phyloP scores from a whole-genome alignment of 2,888 invertebrate species.

The Dasypolia templi region DNA sequence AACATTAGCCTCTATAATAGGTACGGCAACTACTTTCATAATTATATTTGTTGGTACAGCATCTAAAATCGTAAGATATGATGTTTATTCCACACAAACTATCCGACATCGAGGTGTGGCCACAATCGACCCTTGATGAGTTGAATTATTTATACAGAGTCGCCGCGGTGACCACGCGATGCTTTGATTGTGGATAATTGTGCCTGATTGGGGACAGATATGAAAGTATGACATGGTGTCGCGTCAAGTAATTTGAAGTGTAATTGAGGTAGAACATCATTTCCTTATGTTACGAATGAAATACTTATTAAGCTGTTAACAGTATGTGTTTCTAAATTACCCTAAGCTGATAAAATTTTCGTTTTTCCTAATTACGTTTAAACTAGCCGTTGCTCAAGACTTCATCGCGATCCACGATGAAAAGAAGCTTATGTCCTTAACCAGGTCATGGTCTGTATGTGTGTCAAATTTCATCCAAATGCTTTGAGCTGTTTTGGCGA shows the following conservation, averaged over 20 bases:
- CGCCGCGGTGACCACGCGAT: slow-evolving; percentile 69
- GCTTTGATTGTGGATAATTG: slow-evolving; percentile 27
- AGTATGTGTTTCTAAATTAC: background rate
- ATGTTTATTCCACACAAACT: slow-evolving; percentile 68
- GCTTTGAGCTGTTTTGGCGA: too few relatives aligned
- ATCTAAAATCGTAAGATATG: slow-evolving; percentile 49
- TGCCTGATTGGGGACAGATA: background rate
- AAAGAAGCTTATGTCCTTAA: too few relatives aligned
- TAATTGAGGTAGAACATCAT: background rate
- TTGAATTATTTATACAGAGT: slow-evolving; percentile 84
- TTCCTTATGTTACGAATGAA: background rate
- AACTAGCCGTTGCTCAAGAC: too few relatives aligned
- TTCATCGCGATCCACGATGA: too few relatives aligned
- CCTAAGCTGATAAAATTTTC: background rate
- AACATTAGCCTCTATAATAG: background rate
- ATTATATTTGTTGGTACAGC: slow-evolving; percentile 32
- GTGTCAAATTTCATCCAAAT: too few relatives aligned
- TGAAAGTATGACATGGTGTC: background rate
- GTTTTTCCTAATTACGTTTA: background rate
- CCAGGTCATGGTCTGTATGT: too few relatives aligned
- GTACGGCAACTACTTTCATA: background rate
- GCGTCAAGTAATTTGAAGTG: background rate
- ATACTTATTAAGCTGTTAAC: background rate
- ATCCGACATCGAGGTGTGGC: slow-evolving; percentile 59
- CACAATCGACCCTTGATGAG: slow-evolving; percentile 78